Conservation (phyloP, 2,113 vertebrate species). For the Colistium nudipinnis region DNA sequence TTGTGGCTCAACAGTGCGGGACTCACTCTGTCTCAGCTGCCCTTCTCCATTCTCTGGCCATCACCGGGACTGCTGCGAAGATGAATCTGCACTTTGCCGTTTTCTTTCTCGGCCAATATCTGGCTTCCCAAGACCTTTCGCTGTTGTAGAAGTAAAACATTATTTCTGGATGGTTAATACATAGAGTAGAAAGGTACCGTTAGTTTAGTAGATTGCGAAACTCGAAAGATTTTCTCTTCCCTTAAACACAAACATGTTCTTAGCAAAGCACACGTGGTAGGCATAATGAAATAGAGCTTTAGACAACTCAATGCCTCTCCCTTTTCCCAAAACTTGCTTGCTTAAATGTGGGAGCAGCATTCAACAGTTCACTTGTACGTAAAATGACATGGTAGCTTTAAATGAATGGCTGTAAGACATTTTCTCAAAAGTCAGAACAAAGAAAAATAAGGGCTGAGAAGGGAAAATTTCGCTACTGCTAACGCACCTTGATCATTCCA, state of each 20-base stretch:
- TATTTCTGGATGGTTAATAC: background rate
- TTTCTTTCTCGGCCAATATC: constrained; percentile 54
- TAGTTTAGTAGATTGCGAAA: too few relatives aligned
- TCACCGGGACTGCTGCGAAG: constrained; percentile 21
- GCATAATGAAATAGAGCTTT: background rate
- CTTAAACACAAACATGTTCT: too few relatives aligned
- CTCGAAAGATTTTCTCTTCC: too few relatives aligned
- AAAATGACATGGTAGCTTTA: too few relatives aligned
- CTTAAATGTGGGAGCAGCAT: too few relatives aligned
- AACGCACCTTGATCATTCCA: constrained; percentile 73
- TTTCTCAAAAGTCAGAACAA: background rate
- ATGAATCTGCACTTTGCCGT: constrained; percentile 27
- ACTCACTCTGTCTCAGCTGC: constrained; percentile 52
- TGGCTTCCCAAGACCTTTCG: constrained; percentile 69
- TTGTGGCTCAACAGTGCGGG: background rate
- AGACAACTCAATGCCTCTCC: too few relatives aligned
- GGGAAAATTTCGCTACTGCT: background rate
- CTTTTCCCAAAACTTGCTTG: too few relatives aligned
- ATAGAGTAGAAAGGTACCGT: fast-evolving
- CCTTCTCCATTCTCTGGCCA: constrained; percentile 20
- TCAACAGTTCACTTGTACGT: too few relatives aligned
- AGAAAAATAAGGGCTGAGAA: background rate
- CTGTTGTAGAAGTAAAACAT: constrained; percentile 46
- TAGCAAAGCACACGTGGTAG: too few relatives aligned
- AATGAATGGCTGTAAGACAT: background rate